Base-by-base conservation (phyloP, 2,888 invertebrate species). In the Halictus quadricinctus region DNA sequence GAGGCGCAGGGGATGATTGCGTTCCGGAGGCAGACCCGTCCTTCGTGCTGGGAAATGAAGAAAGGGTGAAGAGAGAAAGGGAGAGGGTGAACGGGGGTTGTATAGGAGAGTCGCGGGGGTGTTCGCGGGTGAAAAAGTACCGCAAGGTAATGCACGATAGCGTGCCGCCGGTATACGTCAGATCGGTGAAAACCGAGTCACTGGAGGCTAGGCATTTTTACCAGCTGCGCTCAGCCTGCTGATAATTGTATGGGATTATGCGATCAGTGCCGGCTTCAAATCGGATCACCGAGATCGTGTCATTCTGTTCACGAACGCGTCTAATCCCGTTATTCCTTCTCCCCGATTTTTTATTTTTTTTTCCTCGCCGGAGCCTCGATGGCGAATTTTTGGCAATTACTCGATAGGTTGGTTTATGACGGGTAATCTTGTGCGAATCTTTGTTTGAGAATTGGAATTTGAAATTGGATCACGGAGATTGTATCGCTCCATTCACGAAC, bases 111-210 rank as follows among this genome's bases (percentile, higher is more conserved):
- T 15, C 7, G 29, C 25, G 64, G 64, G 76, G 48, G 60, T 21
- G 50, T 43, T 72, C 58, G 74, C 60, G 72, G 79, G 80, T 82
- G 88, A 88, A 88, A 88, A 88, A 87, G 86, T 79, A 80, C 84
- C 77, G 60, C 79, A 29, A 25, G 88, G 86, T 87, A 88, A 90
- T 88, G 88, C 89, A 88, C 90, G 90, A 88, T 81, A 88, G 87
- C 89, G 88, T 85, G 88, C 84, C 83, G 41, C 41, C 43, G 72
- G 85, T 79, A 75, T 80, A 79, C 80, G 77, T 36, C 6, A 60
- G 76, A 72, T 50, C 72, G 80, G 64, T 70, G 77, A 69, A 74
- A 84, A 76, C 80, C 69, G 79, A 70, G 58, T 83, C 76, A 50
- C 75, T 36, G 69, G 73, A 75, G n/a, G 79, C 83, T 76, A 77